Evolutionary conservation across 2,797 vertebrate genomes (phyloP), one percentile per base, ranked within the genome.

Genomic region (Megaceryle alcyon): DNA sequence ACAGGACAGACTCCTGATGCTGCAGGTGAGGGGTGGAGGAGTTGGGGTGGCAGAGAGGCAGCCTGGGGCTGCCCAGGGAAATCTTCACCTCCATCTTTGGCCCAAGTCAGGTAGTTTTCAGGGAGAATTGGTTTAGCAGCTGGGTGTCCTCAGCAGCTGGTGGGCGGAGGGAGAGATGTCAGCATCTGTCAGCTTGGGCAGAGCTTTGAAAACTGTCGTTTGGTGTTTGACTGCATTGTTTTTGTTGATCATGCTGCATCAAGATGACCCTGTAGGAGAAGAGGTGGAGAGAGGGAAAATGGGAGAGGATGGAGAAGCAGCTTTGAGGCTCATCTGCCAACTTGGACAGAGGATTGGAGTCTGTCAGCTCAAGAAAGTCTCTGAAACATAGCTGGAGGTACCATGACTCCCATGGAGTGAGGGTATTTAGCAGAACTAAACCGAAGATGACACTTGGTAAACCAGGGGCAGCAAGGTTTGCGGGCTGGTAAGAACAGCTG

Each of bases 371-470:
- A n/a, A 53, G n/a, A 41, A 2, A 78, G 28, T 33, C 53, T 86
- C 90, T 71, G 70, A 78, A 83, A 43, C 39, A 8, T 48, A 33
- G 29, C 57, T 53, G 66, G 39, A 10, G 4, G 39, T 86, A 33
- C 18, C 0, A 0, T 63, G 61, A 25, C 31, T 80, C 33, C 2
- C 4, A 0, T 20, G 37, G 37, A 49, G 37, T n/a, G 13, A 59
- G n/a, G 35, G 12, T 59, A 6, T 86, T 73, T 22, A 77, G 57
- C 35, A 77, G 72, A 81, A 63, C 29, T 79, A 63, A 48, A 14
- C 19, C 60, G 87, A 41, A 66, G 61, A 17, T 81, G 25, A 6
- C 69, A 5, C 49, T 60, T 73, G 73, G 31, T 65, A 78, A 21
- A 41, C 12, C 49, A 48, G 65, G 78, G 53, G 70, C 49, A 86